Percentiles rank a stretch among this genome's conserved stretches.
Evolutionary conservation across 2,888 invertebrate species (phyloP).

Genomic region (Ischnus inquisitorius): DNA sequence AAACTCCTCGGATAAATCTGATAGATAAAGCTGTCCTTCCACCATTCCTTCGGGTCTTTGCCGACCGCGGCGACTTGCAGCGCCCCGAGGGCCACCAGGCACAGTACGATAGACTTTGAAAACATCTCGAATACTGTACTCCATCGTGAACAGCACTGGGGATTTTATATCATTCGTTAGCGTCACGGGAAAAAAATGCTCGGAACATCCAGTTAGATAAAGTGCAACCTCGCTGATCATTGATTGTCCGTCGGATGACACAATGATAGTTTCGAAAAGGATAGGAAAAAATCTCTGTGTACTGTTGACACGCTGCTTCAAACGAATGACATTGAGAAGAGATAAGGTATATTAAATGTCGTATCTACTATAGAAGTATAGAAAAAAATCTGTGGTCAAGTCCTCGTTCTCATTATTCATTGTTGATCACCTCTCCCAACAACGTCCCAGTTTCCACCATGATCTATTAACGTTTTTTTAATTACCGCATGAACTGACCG

Average conservation of each 20-base stretch:
- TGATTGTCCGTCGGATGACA: constrained; percentile 2
- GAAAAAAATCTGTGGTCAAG: constrained; percentile 80
- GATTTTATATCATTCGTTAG: constrained; percentile 38
- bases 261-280: neutral
- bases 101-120: constrained; percentile 35
- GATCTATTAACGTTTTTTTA: neutral
- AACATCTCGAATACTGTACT: constrained; percentile 44
- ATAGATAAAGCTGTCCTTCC: constrained; percentile 93
- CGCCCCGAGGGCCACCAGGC: constrained; percentile 45
- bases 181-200: constrained; percentile 16
- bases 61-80: constrained; percentile 34
- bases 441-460: neutral
- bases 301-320: neutral
- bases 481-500: neutral
- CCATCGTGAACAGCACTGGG: neutral
- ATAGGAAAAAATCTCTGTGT: neutral
- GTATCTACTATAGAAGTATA: neutral
- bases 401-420: neutral
- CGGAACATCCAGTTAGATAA: neutral
- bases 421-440: constrained; percentile 73
- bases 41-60: constrained; percentile 89
- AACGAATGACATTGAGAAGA: neutral
- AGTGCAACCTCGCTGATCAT: constrained; percentile 13
- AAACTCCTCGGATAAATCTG: constrained; percentile 96
- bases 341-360: neutral